phyloP scores from a whole-genome alignment of 2,113 vertebrate species.

The Gopherus flavomarginatus region DNA sequence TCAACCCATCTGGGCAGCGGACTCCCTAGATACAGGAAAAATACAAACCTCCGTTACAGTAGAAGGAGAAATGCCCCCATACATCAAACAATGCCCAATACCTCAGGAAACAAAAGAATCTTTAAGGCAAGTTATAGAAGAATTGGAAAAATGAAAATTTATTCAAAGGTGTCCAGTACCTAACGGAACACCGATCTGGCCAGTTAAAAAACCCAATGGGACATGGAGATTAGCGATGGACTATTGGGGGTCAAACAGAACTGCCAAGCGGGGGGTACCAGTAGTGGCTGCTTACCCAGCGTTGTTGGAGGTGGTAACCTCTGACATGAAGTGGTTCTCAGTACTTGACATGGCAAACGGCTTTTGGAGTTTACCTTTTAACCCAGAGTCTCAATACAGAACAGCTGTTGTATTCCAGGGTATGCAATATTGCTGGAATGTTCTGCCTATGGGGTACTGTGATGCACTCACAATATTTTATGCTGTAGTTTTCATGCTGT shows the following conservation, averaged over 20 bases:
- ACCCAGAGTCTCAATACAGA: neutral
- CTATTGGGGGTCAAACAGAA: neutral
- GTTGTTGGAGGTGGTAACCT: no score
- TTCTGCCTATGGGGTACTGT: neutral
- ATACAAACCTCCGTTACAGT: neutral
- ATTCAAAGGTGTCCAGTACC: no score
- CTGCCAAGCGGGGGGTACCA: no score
- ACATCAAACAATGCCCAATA: neutral
- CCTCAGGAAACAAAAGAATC: no score
- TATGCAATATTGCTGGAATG: neutral
- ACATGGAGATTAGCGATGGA: neutral
- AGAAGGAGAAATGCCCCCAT: neutral
- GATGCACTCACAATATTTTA: neutral
- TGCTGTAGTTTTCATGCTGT: neutral
- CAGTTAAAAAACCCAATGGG: neutral
- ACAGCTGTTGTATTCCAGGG: neutral
- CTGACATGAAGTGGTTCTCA: no score
- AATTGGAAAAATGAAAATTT: no score
- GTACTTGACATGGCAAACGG: no score
- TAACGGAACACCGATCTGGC: neutral
- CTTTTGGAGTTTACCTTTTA: no score
- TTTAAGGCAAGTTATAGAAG: no score
- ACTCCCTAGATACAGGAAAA: neutral
- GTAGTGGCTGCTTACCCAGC: no score
- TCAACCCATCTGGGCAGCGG: no score